phyloP scores from a whole-genome alignment of 2,797 vertebrate genomes.

The Varecia variegata region DNA sequence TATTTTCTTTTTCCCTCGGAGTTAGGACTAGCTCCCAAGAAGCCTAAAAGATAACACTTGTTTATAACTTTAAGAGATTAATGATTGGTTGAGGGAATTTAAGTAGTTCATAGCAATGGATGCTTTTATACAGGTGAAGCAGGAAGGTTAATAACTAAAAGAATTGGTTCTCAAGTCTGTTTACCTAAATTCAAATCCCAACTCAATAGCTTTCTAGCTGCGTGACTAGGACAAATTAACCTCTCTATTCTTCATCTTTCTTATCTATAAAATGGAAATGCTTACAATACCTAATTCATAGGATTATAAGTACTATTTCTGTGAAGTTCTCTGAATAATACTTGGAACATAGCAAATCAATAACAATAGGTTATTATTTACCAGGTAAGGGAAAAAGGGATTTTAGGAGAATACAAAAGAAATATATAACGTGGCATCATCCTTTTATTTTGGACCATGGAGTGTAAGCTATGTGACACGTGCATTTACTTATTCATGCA shows the following conservation, averaged over 20 bases:
- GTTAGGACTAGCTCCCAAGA: neutral
- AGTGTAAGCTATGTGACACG: neutral
- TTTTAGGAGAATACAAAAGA: neutral
- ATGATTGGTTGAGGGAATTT: neutral
- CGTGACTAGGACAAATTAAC: neutral
- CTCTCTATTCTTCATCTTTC: neutral
- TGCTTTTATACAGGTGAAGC: neutral
- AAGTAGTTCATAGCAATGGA: neutral
- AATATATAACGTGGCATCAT: neutral
- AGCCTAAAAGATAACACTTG: neutral
- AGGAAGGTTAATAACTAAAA: neutral
- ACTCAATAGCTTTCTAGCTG: neutral
- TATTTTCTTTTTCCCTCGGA: neutral
- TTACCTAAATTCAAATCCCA: neutral
- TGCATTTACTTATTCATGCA: neutral
- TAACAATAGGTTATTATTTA: no score
- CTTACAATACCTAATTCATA: neutral
- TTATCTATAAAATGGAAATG: neutral
- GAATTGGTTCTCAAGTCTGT: neutral
- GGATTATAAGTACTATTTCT: neutral
- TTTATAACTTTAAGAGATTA: neutral
- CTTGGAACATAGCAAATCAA: neutral
- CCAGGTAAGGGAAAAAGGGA: neutral
- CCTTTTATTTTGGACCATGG: neutral
- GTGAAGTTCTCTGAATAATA: neutral